Evolutionary conservation across 2,113 vertebrate species (phyloP).

Genomic region (Phylloscopus whistleri): DNA sequence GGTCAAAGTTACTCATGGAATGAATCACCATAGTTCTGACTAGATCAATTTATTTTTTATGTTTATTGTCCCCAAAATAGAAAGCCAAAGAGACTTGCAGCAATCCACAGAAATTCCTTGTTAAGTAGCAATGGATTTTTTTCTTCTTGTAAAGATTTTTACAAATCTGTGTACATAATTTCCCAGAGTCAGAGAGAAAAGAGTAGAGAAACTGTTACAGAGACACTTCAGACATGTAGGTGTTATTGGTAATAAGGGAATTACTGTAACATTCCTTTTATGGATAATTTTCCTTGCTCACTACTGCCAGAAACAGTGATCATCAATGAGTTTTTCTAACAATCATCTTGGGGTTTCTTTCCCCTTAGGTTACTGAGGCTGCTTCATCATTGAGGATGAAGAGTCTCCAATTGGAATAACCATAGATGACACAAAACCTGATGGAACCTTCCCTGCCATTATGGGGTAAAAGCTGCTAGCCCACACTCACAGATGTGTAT

Average conservation of each 20-base stretch:
- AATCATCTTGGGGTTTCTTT: background rate
- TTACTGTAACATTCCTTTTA: background rate
- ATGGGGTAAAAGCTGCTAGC: slow-evolving; percentile 82
- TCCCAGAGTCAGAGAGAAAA: background rate
- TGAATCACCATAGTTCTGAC: background rate
- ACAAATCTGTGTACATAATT: background rate
- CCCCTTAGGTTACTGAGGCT: slow-evolving; percentile 86
- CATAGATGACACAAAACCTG: slow-evolving; percentile 93
- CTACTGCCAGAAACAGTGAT: background rate
- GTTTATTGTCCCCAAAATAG: background rate
- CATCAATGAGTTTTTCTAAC: background rate
- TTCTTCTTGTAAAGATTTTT: background rate
- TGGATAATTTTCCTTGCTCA: background rate
- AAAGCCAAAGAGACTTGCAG: background rate
- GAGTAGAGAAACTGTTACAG: background rate
- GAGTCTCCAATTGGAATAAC: slow-evolving; percentile 88
- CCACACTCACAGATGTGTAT: background rate
- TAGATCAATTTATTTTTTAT: background rate
- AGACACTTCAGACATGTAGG: background rate
- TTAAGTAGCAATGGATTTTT: background rate
- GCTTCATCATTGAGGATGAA: slow-evolving; percentile 89
- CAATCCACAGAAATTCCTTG: background rate
- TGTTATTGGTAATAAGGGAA: background rate
- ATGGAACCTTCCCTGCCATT: slow-evolving; percentile 85
- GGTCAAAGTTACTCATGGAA: background rate